Evolutionary conservation across 2,113 vertebrate genomes (phyloP).

Genomic region (Gymnorhina tibicen): DNA sequence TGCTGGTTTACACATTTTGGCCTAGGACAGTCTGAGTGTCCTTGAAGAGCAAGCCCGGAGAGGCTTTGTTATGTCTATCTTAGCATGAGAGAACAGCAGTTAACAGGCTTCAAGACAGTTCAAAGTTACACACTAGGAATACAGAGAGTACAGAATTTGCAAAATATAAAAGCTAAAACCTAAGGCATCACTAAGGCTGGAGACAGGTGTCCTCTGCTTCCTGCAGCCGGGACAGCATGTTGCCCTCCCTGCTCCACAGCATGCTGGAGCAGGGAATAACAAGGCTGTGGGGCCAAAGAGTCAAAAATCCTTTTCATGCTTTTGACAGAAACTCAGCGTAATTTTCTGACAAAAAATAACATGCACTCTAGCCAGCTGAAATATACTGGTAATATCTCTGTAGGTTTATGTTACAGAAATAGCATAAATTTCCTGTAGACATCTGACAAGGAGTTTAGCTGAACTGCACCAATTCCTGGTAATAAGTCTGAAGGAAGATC

Average conservation of each 20-base stretch:
- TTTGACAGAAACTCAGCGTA: not conserved
- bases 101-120: too few relatives aligned
- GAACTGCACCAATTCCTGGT: not conserved
- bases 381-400: not conserved
- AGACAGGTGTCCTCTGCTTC: not conserved
- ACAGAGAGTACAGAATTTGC: too few relatives aligned
- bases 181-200: too few relatives aligned
- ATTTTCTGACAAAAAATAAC: not conserved
- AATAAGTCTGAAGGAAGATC: not conserved
- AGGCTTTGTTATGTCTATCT: too few relatives aligned
- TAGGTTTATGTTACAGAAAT: not conserved
- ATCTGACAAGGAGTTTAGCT: not conserved
- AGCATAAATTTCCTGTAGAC: not conserved
- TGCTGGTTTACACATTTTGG: too few relatives aligned
- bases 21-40: too few relatives aligned
- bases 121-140: too few relatives aligned
- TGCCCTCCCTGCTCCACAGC: not conserved
- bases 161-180: too few relatives aligned
- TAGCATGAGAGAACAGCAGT: too few relatives aligned
- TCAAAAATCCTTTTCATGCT: not conserved
- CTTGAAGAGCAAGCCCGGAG: too few relatives aligned
- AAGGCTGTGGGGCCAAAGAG: not conserved
- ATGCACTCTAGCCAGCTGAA: not conserved
- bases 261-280: not conserved
- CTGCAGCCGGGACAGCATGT: rapidly evolving